Percentiles rank a stretch among this genome's conserved stretches.
phyloP scores from a whole-genome alignment of 2,888 invertebrate genomes.

The Erebia aethiops region DNA sequence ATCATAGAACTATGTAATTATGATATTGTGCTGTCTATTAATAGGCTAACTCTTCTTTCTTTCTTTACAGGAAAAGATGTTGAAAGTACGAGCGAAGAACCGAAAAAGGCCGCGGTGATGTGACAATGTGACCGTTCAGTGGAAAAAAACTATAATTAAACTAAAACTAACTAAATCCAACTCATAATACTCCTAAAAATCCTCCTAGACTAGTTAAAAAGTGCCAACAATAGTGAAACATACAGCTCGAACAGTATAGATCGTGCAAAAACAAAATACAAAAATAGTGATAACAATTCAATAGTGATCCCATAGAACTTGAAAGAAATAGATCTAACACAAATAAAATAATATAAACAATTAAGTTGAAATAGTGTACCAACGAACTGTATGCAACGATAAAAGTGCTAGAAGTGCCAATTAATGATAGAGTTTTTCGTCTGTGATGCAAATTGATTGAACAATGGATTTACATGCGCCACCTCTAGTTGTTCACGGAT shows the following conservation, averaged over 20 bases:
- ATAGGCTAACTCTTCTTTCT: conserved; percentile 8
- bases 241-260: conserved; percentile 16
- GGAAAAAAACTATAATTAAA: conserved; percentile 44
- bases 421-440: conserved; percentile 31
- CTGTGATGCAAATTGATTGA: conserved; percentile 37
- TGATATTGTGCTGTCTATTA: too few relatives aligned
- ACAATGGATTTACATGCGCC: conserved; percentile 78
- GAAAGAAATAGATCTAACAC: not conserved
- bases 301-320: not conserved
- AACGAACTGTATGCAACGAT: conserved; percentile 51
- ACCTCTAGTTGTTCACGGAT: conserved; percentile 72
- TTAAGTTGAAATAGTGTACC: conserved; percentile 50
- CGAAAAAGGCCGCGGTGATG: conserved; percentile 66
- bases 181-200: conserved; percentile 60
- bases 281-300: conserved; percentile 6
- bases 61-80: conserved; percentile 67
- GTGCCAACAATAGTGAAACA: conserved; percentile 41
- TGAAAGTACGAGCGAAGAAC: conserved; percentile 61
- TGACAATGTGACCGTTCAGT: conserved; percentile 57
- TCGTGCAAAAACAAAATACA: not conserved
- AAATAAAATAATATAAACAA: not conserved
- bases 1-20: too few relatives aligned
- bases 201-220: conserved; percentile 53
- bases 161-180: conserved; percentile 32
- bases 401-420: conserved; percentile 30